phyloP scores from a whole-genome alignment of 2,888 invertebrate species.

The Amphipyra berbera region DNA sequence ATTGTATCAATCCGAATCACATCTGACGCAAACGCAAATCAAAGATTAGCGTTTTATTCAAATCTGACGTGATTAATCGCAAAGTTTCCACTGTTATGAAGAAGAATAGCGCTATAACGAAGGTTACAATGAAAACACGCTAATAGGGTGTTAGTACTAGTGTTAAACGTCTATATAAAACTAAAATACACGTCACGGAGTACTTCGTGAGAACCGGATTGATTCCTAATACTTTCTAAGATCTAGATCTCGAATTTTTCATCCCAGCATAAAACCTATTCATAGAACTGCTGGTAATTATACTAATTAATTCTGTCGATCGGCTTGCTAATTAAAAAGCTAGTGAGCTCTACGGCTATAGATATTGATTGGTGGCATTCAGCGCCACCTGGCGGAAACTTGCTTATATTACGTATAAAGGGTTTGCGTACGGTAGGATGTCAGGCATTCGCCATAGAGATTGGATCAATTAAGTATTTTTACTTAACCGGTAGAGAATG shows the following conservation, averaged over 20 bases:
- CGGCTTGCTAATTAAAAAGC: conserved; percentile 48
- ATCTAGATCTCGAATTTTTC: conserved; percentile 30
- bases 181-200: conserved; percentile 12
- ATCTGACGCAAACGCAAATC: not conserved
- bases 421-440: conserved; percentile 19
- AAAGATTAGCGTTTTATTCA: conserved; percentile 6
- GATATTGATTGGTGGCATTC: conserved; percentile 45
- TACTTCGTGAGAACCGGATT: conserved; percentile 20
- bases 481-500: conserved; percentile 27
- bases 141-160: conserved; percentile 38
- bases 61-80: conserved; percentile 1
- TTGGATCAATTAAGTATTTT: conserved; percentile 42
- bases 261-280: conserved; percentile 14
- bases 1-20: not conserved
- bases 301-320: conserved; percentile 44
- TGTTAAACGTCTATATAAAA: conserved; percentile 38
- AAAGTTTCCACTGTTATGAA: conserved; percentile 10
- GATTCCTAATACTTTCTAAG: conserved; percentile 25
- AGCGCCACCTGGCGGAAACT: conserved; percentile 38
- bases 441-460: conserved; percentile 28
- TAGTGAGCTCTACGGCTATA: conserved; percentile 26
- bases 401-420: no score
- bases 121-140: conserved; percentile 29
- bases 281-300: conserved; percentile 38
- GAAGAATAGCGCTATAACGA: conserved; percentile 10